Evolutionary conservation across 2,888 invertebrate species (phyloP), one percentile per base, ranked within the genome.

Genomic region (Prosapia bicincta): DNA sequence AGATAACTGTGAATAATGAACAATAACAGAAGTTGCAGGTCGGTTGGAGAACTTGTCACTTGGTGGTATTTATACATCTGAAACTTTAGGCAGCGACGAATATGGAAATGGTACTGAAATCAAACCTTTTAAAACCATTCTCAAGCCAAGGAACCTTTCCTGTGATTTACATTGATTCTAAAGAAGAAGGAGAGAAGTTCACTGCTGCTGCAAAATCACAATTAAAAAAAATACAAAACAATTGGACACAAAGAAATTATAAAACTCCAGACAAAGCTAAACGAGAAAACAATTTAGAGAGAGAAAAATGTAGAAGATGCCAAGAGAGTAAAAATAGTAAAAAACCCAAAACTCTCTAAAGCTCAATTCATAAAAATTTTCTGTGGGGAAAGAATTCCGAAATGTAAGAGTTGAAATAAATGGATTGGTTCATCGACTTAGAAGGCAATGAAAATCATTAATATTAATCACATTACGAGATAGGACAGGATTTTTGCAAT

Each of bases 341-440:
- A 96, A 84, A 95, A 99, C 85, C 83, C 89, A 65, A 89, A 89
- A 71, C 87, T 97, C 79, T 92, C 96, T 0, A 85, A 87, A 74
- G 93, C 98, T 0, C 88, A 87, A 77, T 83, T 87, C 80, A 90
- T 97, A 20, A 97, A 95, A 86, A 96, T 99, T 78, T 85, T 86
- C 71, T 87, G 93, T 75, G 88, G 92, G 25, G 84, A n/a, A 83
- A 20, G 84, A 88, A 0, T 83, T 90, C 80, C 89, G 96, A 28
- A 90, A 88, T 1, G 83, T 89, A 76, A 89, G 99, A 71, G 92
- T 99, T 0, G 92, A 93, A 83, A 86, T 99, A 25, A 92, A 87
- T 82, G 99, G 98, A 13, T 99, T 99, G 99, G 96, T 96, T 0
- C 99, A 99, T 86, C 89, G 99, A 6, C 86, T 99, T n/a, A 88